Base-by-base conservation (phyloP, 2,113 vertebrate species). In the Pluvialis apricaria region DNA sequence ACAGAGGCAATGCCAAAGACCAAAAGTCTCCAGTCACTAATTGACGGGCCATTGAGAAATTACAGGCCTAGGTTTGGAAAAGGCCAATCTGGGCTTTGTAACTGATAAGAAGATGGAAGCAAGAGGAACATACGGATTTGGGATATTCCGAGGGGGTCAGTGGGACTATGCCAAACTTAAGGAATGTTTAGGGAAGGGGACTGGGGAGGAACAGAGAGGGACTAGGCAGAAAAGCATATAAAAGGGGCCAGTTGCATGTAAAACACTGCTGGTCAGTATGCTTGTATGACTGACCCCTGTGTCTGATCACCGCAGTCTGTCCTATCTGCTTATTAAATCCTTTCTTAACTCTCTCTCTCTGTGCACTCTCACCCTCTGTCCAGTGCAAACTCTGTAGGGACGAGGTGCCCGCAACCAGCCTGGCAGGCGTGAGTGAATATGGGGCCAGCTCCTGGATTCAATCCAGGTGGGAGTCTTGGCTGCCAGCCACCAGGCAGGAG, bases 391-490 rank as follows among this genome's bases (percentile, higher is more conserved):
- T 21, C 65, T 16, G 20, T 16, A 32, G 40, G 58, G 51, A 49
- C 0, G 3, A 36, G 13, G 25, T 72, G 31, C n/a, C n/a, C 2
- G 0, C 49, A 34, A 13, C 18, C 40, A 55, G 57, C 2, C 0
- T 20, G 51, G 29, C 76, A 26, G 25, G 58, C 2, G 0, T 16
- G 19, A 25, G 40, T 10, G 14, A 49, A 13, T 29, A 13, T 11
- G 16, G 42, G 20, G 8, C 51, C 34, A 65, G 29, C 12, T 47
- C 40, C 66, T 28, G 25, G 19, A 9, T 65, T 65, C 42, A 21
- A 24, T 21, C 29, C n/a, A 25, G 29, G 10, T 31, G 49, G 15
- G 29, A 19, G 29, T 21, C 68, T 64, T 7, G 2, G 24, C 49
- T 80, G n/a, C 19, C 57, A 25, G 66, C 19, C 13, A 17, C 15